phyloP scores from a whole-genome alignment of 1,140 invertebrate genomes.

The Drosophila virilis region DNA sequence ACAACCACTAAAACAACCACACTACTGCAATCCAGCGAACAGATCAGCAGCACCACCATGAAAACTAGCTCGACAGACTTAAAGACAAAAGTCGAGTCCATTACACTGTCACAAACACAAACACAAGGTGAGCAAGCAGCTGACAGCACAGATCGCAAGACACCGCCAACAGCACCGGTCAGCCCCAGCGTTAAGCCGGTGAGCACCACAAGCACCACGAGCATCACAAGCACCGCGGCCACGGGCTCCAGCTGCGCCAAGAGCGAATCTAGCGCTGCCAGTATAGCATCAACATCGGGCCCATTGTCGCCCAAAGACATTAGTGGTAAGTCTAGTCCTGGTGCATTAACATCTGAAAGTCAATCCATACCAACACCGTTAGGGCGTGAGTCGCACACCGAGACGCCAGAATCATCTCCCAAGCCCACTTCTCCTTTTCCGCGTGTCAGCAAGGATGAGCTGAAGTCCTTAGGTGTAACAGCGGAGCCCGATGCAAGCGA shows the following conservation, averaged over 20 bases:
- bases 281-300: conserved; percentile 69
- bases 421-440: conserved; percentile 83
- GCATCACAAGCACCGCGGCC: conserved; percentile 4
- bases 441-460: conserved; percentile 77
- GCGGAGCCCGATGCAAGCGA: conserved; percentile 27
- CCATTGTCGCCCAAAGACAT: conserved; percentile 79
- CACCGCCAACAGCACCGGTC: conserved; percentile 79
- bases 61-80: conserved; percentile 36
- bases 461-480: conserved; percentile 51
- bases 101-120: conserved; percentile 62
- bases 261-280: conserved; percentile 62
- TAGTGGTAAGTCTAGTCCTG: conserved; percentile 82
- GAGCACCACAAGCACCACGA: conserved; percentile 23
- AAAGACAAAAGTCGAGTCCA: conserved; percentile 63
- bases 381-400: conserved; percentile 76
- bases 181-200: conserved; percentile 71
- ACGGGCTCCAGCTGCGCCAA: conserved; percentile 23
- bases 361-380: conserved; percentile 82
- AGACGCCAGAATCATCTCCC: conserved; percentile 81
- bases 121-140: conserved; percentile 34
- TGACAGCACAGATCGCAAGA: conserved; percentile 66
- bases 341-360: conserved; percentile 80
- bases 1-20: conserved; percentile 49
- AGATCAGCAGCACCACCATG: conserved; percentile 41
- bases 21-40: conserved; percentile 53